Percentiles rank a stretch among this genome's conserved stretches.
These are phyloP conservation scores for Ichneumon xanthorius DNA, from an alignment of 2,888 invertebrate species.

Conservation along the genomic window DNA sequence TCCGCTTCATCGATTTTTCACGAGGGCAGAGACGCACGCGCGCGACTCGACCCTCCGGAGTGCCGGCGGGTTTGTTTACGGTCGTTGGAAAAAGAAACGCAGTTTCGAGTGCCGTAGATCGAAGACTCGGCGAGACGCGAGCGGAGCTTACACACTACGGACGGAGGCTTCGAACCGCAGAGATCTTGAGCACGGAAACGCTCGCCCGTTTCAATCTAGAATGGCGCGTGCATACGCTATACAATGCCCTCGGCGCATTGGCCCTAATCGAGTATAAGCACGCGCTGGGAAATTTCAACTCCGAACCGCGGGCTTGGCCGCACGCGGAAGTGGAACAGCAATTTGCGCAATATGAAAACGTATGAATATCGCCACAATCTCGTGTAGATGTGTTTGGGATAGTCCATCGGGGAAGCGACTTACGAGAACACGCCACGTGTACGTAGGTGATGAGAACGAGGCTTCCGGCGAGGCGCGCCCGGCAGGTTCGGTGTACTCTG, in stretches of 20 bases:
- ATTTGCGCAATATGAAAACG: conserved; percentile 5
- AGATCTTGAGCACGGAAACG: conserved; percentile 41
- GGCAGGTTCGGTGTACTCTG: conserved; percentile 61
- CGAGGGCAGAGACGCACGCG: neutral
- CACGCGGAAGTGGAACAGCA: conserved; percentile 34
- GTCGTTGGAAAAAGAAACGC: conserved; percentile 25
- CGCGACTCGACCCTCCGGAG: neutral
- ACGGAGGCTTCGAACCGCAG: conserved; percentile 8
- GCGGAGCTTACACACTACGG: conserved; percentile 8
- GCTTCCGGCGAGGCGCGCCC: conserved; percentile 45
- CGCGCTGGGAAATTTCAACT: conserved; percentile 30
- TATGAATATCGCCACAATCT: neutral
- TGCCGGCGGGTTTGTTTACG: conserved; percentile 12
- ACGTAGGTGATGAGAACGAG: conserved; percentile 49
- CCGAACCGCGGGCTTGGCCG: neutral
- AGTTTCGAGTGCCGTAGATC: conserved; percentile 49
- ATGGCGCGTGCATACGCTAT: conserved; percentile 24
- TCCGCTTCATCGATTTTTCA: neutral
- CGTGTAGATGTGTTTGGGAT: neutral
- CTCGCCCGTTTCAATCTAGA: conserved; percentile 9
- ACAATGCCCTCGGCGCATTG: conserved; percentile 58
- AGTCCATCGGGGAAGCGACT: conserved; percentile 27
- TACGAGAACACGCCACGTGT: conserved; percentile 54
- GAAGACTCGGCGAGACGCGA: conserved; percentile 24
- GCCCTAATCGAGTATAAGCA: conserved; percentile 61